A percentile compares a stretch with the other conserved stretches of the same genome.
These are phyloP conservation scores for Sarotherodon lohbergeri DNA, from an alignment of 2,113 vertebrate species.

Conservation along the genomic window DNA sequence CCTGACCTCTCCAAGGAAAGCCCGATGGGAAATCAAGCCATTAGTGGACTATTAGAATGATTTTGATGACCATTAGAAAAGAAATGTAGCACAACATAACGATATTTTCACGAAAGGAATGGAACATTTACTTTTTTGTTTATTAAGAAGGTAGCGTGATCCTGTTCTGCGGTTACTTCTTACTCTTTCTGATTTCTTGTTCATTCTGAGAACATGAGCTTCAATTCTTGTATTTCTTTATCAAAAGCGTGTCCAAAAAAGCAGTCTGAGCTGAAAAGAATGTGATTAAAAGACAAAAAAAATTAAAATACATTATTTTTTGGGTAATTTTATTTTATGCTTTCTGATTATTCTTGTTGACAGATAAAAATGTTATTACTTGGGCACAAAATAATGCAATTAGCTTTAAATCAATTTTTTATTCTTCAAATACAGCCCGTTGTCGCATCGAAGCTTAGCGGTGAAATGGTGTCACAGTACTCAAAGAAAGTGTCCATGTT, in stretches of 20 bases:
- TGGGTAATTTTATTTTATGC: neutral
- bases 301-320: neutral
- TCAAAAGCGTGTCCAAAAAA: neutral
- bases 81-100: slow-evolving; percentile 46
- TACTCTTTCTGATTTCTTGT: neutral
- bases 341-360: neutral
- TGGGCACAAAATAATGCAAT: neutral
- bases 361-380: neutral
- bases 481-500: neutral
- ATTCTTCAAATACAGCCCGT: neutral
- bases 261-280: neutral
- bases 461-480: neutral
- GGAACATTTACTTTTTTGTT: slow-evolving; percentile 3
- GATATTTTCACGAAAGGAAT: slow-evolving; percentile 37
- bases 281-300: neutral
- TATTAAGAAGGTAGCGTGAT: neutral
- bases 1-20: slow-evolving; percentile 68
- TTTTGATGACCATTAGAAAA: slow-evolving; percentile 56
- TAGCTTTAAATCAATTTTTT: neutral
- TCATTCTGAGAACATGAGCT: neutral
- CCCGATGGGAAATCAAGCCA: slow-evolving; percentile 67
- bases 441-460: neutral
- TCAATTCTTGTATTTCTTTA: neutral
- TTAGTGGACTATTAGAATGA: slow-evolving; percentile 61
- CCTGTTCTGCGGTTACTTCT: slow-evolving; percentile 31